Percentiles rank a stretch among this genome's conserved stretches.
Evolutionary conservation across 2,797 vertebrate species (phyloP).

Genomic region (Galaxias olidus): DNA sequence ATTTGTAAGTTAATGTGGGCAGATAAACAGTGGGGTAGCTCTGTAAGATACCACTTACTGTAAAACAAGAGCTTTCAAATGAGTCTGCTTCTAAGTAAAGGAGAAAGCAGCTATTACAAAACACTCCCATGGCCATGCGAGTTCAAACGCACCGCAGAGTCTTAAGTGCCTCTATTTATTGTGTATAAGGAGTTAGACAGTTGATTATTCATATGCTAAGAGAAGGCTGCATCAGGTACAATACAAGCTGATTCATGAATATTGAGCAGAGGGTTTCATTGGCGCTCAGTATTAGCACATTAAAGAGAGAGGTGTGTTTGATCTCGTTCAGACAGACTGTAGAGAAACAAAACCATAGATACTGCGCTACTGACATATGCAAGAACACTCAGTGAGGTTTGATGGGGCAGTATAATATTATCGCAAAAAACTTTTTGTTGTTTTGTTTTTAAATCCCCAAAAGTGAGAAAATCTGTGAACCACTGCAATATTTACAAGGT

Average conservation of each 20-base stretch:
- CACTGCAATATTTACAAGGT: too few species aligned
- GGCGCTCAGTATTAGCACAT: constrained; percentile 73
- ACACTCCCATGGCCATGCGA: constrained; percentile 2
- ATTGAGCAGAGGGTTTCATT: constrained; percentile 60
- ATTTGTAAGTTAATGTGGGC: background rate
- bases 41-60: background rate
- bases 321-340: constrained; percentile 64
- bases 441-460: too few species aligned
- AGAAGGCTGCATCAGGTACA: constrained; percentile 50
- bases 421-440: too few species aligned
- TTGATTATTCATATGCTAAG: constrained; percentile 53
- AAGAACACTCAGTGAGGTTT: constrained; percentile 29
- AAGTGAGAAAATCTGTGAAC: too few species aligned
- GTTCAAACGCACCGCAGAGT: background rate
- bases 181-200: constrained; percentile 48
- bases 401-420: constrained; percentile 10
- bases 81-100: constrained; percentile 4
- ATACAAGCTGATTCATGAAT: constrained; percentile 68
- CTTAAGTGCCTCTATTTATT: constrained; percentile 38
- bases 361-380: constrained; percentile 21
- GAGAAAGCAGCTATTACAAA: constrained; percentile 23
- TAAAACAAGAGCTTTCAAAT: background rate
- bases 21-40: background rate
- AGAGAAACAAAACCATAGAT: constrained; percentile 46
- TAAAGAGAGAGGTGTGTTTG: constrained; percentile 71